These are phyloP conservation scores for Tupaia tana DNA, from an alignment of 2,113 vertebrate species.

Conservation along the genomic window DNA sequence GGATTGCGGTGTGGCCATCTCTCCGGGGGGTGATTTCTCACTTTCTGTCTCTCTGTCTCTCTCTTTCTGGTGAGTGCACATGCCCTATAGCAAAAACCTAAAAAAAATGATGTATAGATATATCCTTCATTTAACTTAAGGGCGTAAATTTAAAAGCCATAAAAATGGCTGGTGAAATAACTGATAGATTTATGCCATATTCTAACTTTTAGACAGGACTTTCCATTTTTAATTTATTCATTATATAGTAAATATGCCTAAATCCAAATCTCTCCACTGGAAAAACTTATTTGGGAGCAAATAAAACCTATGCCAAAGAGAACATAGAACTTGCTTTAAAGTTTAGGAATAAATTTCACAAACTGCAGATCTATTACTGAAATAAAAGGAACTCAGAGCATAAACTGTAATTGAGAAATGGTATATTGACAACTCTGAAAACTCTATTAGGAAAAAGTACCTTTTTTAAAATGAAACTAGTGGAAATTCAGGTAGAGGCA, in stretches of 20 bases:
- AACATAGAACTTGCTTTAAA: constrained; percentile 67
- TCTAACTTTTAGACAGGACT: constrained; percentile 61
- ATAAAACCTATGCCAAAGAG: constrained; percentile 70
- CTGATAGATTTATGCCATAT: constrained; percentile 34
- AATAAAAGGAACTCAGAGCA: constrained; percentile 70
- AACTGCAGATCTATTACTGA: constrained; percentile 70
- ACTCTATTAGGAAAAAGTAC: constrained; percentile 69
- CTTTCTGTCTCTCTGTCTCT: too few species aligned
- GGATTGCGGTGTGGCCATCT: too few species aligned
- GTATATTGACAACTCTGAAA: constrained; percentile 36
- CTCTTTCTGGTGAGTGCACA: too few species aligned
- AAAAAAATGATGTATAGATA: neutral
- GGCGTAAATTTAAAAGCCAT: constrained; percentile 30
- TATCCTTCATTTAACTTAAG: constrained; percentile 42
- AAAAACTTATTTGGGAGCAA: constrained; percentile 71
- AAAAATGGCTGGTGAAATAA: constrained; percentile 57
- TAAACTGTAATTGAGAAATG: constrained; percentile 40
- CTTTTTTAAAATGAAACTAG: constrained; percentile 71
- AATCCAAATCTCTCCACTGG: constrained; percentile 57
- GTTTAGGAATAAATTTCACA: constrained; percentile 61
- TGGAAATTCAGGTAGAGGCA: constrained; percentile 71
- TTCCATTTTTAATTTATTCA: constrained; percentile 69
- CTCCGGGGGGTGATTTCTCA: too few species aligned
- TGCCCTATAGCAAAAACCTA: too few species aligned
- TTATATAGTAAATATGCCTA: constrained; percentile 68